Evolutionary conservation across 2,797 vertebrate genomes (phyloP).

Genomic region (Macrochelys suwanniensis): DNA sequence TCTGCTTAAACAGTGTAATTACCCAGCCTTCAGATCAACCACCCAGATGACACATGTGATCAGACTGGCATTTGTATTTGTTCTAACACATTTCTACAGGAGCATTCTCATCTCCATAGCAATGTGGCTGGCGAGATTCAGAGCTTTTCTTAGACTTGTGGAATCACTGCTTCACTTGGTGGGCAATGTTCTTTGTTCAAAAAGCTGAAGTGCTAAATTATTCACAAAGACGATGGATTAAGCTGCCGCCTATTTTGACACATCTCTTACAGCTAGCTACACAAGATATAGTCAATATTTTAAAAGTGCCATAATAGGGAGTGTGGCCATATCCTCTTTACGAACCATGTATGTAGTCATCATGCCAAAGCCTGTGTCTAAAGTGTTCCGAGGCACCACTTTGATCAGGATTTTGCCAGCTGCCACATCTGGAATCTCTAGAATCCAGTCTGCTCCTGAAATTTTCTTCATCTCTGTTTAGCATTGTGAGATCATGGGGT

Average conservation of each 20-base stretch:
- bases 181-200: background rate
- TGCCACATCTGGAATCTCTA: background rate
- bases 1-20: background rate
- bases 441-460: fast-evolving
- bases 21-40: background rate
- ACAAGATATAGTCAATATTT: conserved; percentile 15
- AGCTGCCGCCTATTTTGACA: background rate
- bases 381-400: background rate
- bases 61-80: background rate
- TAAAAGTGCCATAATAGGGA: background rate
- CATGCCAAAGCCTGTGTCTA: background rate
- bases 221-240: background rate
- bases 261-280: background rate
- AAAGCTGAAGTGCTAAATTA: conserved; percentile 10
- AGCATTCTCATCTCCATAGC: background rate
- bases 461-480: background rate
- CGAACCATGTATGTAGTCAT: conserved; percentile 30
- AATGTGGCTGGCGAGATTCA: background rate
- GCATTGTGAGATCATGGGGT: background rate
- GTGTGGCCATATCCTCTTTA: conserved; percentile 45
- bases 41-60: background rate
- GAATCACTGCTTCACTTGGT: background rate
- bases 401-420: background rate
- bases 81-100: background rate
- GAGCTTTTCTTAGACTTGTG: background rate